phyloP scores from a whole-genome alignment of 1,140 invertebrate genomes.

The Drosophila suzukii region DNA sequence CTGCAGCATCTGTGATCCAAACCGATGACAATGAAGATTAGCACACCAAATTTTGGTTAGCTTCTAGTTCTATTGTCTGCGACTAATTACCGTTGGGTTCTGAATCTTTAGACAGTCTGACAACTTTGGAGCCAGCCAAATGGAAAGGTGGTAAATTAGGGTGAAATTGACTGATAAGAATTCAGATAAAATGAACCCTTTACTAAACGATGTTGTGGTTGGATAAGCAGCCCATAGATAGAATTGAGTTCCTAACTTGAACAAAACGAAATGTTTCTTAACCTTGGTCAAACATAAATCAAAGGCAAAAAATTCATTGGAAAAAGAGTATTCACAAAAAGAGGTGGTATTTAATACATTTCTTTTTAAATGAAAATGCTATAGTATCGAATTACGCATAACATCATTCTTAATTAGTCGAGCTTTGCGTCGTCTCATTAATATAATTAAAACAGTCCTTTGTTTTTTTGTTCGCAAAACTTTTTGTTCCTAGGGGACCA shows the following conservation, averaged over 20 bases:
- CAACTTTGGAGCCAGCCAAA: constrained; percentile 24
- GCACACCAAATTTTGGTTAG: constrained; percentile 26
- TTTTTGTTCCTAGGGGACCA: not conserved
- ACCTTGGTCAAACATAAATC: not conserved
- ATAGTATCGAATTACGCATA: not conserved
- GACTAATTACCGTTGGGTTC: constrained; percentile 51
- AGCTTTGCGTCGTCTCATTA: not conserved
- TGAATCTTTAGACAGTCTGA: constrained; percentile 33
- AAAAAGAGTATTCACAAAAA: not conserved
- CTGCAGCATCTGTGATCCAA: constrained; percentile 43
- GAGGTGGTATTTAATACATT: not conserved
- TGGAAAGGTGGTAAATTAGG: constrained; percentile 39
- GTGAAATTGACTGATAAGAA: constrained; percentile 6
- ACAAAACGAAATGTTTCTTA: not conserved
- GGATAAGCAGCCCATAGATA: not conserved
- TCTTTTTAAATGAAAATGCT: not conserved
- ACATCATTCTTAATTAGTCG: not conserved
- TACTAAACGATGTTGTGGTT: not conserved
- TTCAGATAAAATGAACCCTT: not conserved
- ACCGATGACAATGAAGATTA: constrained; percentile 69
- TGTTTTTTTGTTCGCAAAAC: not conserved
- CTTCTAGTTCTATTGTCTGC: constrained; percentile 32
- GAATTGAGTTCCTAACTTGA: not conserved
- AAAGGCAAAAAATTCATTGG: not conserved
- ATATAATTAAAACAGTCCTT: not conserved